Evolutionary conservation across 2,113 vertebrate genomes (phyloP).

Genomic region (Dascyllus trimaculatus): DNA sequence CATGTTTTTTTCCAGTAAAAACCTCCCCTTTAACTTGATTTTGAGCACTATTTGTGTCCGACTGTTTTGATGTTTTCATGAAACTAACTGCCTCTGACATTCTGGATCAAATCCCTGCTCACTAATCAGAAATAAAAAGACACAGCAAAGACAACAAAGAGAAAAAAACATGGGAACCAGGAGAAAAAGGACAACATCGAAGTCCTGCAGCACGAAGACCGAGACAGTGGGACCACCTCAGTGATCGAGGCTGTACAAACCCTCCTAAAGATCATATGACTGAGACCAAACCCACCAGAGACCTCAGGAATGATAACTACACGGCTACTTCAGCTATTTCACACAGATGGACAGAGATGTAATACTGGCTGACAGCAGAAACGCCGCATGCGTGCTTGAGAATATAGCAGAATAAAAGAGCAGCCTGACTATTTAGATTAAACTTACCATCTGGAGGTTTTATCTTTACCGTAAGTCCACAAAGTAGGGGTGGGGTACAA

Average conservation of each 20-base stretch:
- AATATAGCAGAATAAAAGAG: neutral
- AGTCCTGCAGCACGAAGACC: neutral
- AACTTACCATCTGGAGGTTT: too few relatives aligned
- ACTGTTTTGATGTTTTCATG: neutral
- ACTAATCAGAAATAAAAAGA: neutral
- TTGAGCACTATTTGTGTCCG: neutral
- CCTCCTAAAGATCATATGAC: conserved; percentile 49
- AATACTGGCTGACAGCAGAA: conserved; percentile 7
- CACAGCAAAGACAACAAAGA: neutral
- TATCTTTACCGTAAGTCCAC: too few relatives aligned
- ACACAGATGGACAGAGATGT: conserved; percentile 26
- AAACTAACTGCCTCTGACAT: neutral
- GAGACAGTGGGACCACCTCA: conserved; percentile 30
- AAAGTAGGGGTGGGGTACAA: too few relatives aligned
- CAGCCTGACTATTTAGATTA: too few relatives aligned
- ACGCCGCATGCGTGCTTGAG: neutral
- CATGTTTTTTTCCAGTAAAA: neutral
- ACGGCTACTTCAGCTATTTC: conserved; percentile 22
- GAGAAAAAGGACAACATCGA: neutral
- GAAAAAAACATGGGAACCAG: neutral
- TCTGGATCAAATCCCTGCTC: conserved; percentile 9
- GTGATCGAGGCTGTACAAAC: conserved; percentile 46
- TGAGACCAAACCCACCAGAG: conserved; percentile 49
- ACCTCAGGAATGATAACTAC: conserved; percentile 64
- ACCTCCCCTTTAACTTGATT: neutral